Conservation (phyloP, 2,797 vertebrate species). For the Lateolabrax maculatus region DNA sequence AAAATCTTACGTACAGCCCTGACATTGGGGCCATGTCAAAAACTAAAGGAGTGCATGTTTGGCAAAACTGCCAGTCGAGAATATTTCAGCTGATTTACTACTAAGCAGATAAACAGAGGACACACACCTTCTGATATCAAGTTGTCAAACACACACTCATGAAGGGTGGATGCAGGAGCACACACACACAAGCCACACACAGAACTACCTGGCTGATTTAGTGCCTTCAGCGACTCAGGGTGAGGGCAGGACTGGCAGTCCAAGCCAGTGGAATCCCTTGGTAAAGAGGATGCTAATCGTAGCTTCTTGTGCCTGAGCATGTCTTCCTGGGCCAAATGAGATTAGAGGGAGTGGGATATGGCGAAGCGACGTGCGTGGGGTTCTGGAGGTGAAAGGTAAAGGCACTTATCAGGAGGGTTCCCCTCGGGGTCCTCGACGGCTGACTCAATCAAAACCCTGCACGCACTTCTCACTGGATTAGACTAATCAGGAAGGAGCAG, state of each 20-base stretch:
- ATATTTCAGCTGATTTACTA: conserved; percentile 9
- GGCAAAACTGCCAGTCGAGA: background rate
- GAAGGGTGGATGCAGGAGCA: conserved; percentile 30
- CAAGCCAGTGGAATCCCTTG: conserved; percentile 75
- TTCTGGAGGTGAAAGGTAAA: conserved; percentile 92
- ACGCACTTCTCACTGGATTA: conserved; percentile 90
- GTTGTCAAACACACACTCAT: conserved; percentile 37
- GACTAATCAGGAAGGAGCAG: conserved; percentile 90
- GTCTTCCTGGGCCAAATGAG: conserved; percentile 88
- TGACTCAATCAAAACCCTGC: conserved; percentile 90
- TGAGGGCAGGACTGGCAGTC: conserved; percentile 73
- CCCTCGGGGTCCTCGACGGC: conserved; percentile 83
- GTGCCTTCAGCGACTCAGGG: conserved; percentile 70
- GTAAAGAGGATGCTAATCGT: conserved; percentile 86
- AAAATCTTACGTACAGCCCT: background rate
- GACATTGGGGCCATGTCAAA: background rate
- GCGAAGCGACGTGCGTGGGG: conserved; percentile 81
- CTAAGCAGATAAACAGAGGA: conserved; percentile 19
- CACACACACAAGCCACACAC: conserved; percentile 36
- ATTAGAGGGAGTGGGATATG: conserved; percentile 83
- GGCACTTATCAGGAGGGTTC: conserved; percentile 88
- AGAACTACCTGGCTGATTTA: conserved; percentile 65
- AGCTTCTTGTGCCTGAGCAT: conserved; percentile 84
- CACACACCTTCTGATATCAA: conserved; percentile 43
- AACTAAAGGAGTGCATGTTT: conserved; percentile 16